Percentiles rank a stretch among this genome's conserved stretches.
Conservation (phyloP, 37 sponge, comb jelly and placozoan genomes). For the Hexactinellida sp. region DNA sequence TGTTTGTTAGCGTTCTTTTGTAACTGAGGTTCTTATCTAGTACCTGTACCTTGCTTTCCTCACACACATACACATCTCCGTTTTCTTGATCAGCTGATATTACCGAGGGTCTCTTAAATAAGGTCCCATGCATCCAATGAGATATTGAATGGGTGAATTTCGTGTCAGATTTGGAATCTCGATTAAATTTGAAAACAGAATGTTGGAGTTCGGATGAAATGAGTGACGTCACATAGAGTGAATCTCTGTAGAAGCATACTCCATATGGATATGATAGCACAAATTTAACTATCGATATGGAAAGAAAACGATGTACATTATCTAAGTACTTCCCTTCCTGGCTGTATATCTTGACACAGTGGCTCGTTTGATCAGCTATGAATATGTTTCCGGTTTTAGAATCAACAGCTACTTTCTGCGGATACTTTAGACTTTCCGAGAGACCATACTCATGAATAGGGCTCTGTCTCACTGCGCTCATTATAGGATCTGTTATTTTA, state of each 20-base stretch:
- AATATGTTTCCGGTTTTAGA: not conserved
- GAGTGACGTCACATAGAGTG: not conserved
- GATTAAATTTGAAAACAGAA: not conserved
- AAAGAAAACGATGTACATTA: not conserved
- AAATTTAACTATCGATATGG: not conserved
- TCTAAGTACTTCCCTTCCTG: not conserved
- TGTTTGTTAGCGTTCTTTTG: not conserved
- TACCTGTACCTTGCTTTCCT: not conserved
- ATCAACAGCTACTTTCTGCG: not conserved
- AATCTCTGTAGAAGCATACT: not conserved
- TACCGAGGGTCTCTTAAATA: not conserved
- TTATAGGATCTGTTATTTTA: not conserved
- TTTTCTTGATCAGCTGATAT: not conserved
- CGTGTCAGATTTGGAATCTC: not conserved
- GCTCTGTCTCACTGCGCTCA: not conserved
- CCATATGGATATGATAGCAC: not conserved
- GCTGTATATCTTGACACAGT: not conserved
- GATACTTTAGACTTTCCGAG: not conserved
- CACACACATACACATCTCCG: conserved; percentile 14
- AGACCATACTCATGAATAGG: no score
- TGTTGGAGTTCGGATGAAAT: not conserved
- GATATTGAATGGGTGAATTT: not conserved
- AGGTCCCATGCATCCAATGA: not conserved
- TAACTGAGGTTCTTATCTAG: not conserved
- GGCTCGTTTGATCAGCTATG: not conserved